Evolutionary conservation across 2,888 invertebrate genomes (phyloP), one percentile per base, ranked within the genome.

Genomic region (Gastrophysa polygoni): DNA sequence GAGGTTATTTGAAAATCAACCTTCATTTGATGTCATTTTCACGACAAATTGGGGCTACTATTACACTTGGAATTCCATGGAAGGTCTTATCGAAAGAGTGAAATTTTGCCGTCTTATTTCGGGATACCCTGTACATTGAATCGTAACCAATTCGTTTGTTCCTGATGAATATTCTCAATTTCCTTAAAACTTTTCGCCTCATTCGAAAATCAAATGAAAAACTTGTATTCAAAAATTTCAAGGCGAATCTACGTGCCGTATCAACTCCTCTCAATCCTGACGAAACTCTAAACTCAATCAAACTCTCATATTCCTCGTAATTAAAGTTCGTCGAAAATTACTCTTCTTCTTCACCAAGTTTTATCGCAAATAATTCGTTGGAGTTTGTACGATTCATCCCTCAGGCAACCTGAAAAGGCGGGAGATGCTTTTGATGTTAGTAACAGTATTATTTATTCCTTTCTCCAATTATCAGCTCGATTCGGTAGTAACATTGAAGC

Each of bases 281-380:
- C 38, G 14, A 38, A 38, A 38, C 38, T 38, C 14, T 4, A n/a
- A 38, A 38, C 38, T 38, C 38, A 34, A 20, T 46, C 57, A 63
- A 63, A 59, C 59, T 63, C 59, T 51, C 47, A 55, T 49, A 51
- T 56, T 63, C 56, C 38, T 14, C 20, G 32, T 56, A 56, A 63
- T 59, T 63, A 59, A 48, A 63, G 46, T 59, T 20, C 16, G 43
- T 56, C 20, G 56, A 52, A 48, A 52, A 63, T 63, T 56, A 59
- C 47, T 63, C 52, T 38, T 52, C 29, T 52, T 32, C 47, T 21
- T 24, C 7, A 3, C 6, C 3, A 38, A 57, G 48, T 56, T 59
- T 57, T 17, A 59, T 24, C 59, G 58, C 52, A 59, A 52, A 63
- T 59, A 63, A 59, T 59, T 55, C 48, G 10, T 16, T 43, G 28